Conservation (phyloP, 2,888 invertebrate species). For the Nomada fabriciana region DNA sequence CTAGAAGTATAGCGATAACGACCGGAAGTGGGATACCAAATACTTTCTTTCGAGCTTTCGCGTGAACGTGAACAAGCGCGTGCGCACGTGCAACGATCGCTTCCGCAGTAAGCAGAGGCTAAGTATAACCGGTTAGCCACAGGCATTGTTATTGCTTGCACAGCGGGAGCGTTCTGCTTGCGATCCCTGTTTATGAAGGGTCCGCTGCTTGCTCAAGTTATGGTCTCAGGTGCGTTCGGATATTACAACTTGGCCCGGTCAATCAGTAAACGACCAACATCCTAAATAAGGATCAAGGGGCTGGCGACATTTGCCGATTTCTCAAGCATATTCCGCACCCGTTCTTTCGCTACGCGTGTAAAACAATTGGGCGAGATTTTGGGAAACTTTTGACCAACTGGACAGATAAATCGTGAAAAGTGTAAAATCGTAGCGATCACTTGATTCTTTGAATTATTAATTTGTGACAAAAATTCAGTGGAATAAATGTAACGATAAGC, state of each 20-base stretch:
- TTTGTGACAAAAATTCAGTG: too few species aligned
- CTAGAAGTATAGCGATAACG: slow-evolving; percentile 61
- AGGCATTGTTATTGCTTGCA: slow-evolving; percentile 81
- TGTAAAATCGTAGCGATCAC: too few species aligned
- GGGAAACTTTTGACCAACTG: background rate
- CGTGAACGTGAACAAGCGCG: slow-evolving; percentile 63
- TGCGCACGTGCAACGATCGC: slow-evolving; percentile 73
- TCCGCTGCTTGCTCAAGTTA: slow-evolving; percentile 75
- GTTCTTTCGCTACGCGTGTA: slow-evolving; percentile 1
- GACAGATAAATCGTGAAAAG: background rate
- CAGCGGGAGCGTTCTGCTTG: slow-evolving; percentile 75
- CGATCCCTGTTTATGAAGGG: slow-evolving; percentile 80
- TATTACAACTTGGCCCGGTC: slow-evolving; percentile 74
- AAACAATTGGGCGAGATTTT: background rate
- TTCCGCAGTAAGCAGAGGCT: slow-evolving; percentile 72
- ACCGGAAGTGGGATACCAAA: slow-evolving; percentile 66
- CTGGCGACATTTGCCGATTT: slow-evolving; percentile 21
- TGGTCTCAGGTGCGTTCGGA: slow-evolving; percentile 78
- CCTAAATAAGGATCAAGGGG: slow-evolving; percentile 43
- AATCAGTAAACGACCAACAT: slow-evolving; percentile 66
- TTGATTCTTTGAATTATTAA: too few species aligned
- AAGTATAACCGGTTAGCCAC: slow-evolving; percentile 77
- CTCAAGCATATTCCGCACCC: background rate
- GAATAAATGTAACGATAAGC: too few species aligned
- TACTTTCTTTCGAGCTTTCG: slow-evolving; percentile 63